These are phyloP conservation scores for Hippoglossus stenolepis DNA, from an alignment of 2,113 vertebrate genomes.

Conservation along the genomic window DNA sequence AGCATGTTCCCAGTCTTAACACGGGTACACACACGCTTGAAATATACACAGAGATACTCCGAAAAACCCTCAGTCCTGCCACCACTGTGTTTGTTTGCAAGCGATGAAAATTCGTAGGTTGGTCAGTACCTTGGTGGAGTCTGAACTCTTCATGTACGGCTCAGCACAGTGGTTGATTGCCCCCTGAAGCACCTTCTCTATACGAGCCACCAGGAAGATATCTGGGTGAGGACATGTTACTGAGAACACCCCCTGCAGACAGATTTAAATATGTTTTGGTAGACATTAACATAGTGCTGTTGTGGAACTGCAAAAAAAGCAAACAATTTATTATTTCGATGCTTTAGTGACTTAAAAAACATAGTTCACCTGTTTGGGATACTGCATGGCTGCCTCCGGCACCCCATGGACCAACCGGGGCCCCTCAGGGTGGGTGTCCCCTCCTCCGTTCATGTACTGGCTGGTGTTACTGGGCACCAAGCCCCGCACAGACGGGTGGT, in stretches of 20 bases:
- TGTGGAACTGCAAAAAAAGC: background rate
- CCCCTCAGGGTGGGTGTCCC: conserved; percentile 75
- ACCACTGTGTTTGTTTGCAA: conserved; percentile 35
- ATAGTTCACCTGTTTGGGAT: conserved; percentile 89
- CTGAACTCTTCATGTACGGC: conserved; percentile 97
- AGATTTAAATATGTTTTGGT: conserved; percentile 1
- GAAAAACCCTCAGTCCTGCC: too few relatives aligned
- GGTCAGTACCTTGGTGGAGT: conserved; percentile 92
- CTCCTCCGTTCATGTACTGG: conserved; percentile 86
- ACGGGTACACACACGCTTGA: conserved; percentile 11
- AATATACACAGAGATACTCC: background rate
- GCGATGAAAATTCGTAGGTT: background rate
- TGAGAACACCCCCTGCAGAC: conserved; percentile 92
- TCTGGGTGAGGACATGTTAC: conserved; percentile 95
- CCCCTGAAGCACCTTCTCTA: conserved; percentile 98
- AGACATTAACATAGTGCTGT: background rate
- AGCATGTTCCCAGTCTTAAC: conserved; percentile 17
- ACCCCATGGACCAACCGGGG: conserved; percentile 81
- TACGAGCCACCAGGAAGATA: conserved; percentile 96
- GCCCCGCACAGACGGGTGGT: conserved; percentile 91
- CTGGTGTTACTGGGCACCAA: conserved; percentile 84
- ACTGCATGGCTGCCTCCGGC: conserved; percentile 88
- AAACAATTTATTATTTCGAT: background rate
- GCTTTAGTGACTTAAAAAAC: background rate
- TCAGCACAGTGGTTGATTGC: conserved; percentile 96